Conservation (phyloP, 1,140 invertebrate species). For the Calephelis virginiensis region DNA sequence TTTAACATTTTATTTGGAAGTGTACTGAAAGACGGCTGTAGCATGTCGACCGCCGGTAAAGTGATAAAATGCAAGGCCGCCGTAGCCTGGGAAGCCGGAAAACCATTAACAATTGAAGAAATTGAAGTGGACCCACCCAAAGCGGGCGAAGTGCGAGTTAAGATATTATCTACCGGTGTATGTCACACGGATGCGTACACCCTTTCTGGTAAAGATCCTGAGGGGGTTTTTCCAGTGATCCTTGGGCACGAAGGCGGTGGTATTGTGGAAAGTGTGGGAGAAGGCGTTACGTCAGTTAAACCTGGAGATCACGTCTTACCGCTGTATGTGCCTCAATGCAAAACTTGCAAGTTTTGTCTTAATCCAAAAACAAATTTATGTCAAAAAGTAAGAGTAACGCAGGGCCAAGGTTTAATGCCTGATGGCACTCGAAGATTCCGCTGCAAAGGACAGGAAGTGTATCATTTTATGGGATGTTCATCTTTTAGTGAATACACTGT, state of each 20-base stretch:
- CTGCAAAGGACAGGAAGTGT: conserved; percentile 93
- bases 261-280: conserved; percentile 96
- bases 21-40: conserved; percentile 20
- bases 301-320: conserved; percentile 98
- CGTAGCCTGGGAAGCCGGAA: conserved; percentile 93
- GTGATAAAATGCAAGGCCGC: conserved; percentile 94
- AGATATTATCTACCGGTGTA: conserved; percentile 92
- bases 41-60: conserved; percentile 62
- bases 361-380: conserved; percentile 98
- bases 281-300: conserved; percentile 93
- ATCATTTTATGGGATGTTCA: conserved; percentile 99
- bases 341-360: conserved; percentile 97
- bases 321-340: conserved; percentile 97
- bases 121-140: conserved; percentile 97
- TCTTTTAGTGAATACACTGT: conserved; percentile 99
- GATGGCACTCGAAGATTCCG: conserved; percentile 95
- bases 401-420: conserved; percentile 96
- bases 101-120: conserved; percentile 92
- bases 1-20: conserved; percentile 29
- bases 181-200: conserved; percentile 99
- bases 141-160: conserved; percentile 90
- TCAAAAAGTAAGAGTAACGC: conserved; percentile 92
- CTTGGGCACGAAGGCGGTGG: conserved; percentile 97
- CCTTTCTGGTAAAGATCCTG: conserved; percentile 93
- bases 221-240: conserved; percentile 95